phyloP scores from a whole-genome alignment of 2,888 invertebrate genomes.

The Incurvaria masculella region DNA sequence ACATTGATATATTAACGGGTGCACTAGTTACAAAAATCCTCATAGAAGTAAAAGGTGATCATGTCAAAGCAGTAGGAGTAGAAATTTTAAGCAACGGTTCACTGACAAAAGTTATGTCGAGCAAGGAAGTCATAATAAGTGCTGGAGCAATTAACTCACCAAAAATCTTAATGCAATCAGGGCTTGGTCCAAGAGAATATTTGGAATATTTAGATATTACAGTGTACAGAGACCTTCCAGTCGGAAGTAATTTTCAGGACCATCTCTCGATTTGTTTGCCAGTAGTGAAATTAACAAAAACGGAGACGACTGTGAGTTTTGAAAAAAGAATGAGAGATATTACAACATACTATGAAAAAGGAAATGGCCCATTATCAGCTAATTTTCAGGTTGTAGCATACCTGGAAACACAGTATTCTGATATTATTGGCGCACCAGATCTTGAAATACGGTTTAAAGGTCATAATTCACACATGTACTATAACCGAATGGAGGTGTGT shows the following conservation, averaged over 20 bases:
- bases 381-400: slow-evolving; percentile 47
- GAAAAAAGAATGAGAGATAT: slow-evolving; percentile 43
- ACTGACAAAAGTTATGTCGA: slow-evolving; percentile 27
- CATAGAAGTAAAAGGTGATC: slow-evolving; percentile 26
- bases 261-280: slow-evolving; percentile 45
- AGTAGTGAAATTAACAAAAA: slow-evolving; percentile 36
- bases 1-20: slow-evolving; percentile 36
- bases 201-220: slow-evolving; percentile 41
- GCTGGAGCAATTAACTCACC: slow-evolving; percentile 47
- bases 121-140: slow-evolving; percentile 39
- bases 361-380: slow-evolving; percentile 40
- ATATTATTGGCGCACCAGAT: slow-evolving; percentile 39
- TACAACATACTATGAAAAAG: slow-evolving; percentile 38
- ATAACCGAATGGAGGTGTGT: slow-evolving; percentile 43
- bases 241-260: slow-evolving; percentile 48
- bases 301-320: slow-evolving; percentile 34
- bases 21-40: slow-evolving; percentile 41
- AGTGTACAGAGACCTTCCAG: slow-evolving; percentile 35
- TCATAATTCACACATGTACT: slow-evolving; percentile 48
- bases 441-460: slow-evolving; percentile 45
- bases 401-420: slow-evolving; percentile 37
- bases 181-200: slow-evolving; percentile 43
- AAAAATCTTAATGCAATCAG: slow-evolving; percentile 45
- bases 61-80: slow-evolving; percentile 29
- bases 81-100: slow-evolving; percentile 44